These are phyloP conservation scores for Acipenser transmontanus DNA, from an alignment of 2,797 vertebrate species.

Conservation along the genomic window DNA sequence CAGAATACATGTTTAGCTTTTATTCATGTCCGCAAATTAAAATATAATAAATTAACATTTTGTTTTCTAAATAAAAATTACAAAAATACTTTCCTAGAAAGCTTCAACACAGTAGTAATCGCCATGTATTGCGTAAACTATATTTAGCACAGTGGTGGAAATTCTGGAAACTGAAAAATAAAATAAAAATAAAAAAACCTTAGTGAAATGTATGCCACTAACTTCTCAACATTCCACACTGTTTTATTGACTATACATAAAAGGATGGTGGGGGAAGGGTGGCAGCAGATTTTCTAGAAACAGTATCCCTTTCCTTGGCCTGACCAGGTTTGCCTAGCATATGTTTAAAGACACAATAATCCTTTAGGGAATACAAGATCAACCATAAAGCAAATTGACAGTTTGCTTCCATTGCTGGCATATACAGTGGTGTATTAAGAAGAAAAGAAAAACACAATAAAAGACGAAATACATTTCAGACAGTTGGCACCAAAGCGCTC, in stretches of 20 bases:
- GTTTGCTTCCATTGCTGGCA: too few species aligned
- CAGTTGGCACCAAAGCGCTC: conserved; percentile 8
- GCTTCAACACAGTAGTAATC: conserved; percentile 86
- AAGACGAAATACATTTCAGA: conserved; percentile 8
- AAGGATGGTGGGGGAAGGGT: conserved; percentile 42
- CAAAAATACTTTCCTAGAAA: conserved; percentile 92
- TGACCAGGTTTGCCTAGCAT: not conserved
- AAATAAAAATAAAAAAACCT: conserved; percentile 31
- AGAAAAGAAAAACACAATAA: too few species aligned
- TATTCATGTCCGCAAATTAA: conserved; percentile 71
- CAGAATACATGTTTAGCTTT: conserved; percentile 34
- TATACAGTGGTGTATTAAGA: too few species aligned
- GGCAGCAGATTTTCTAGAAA: conserved; percentile 36
- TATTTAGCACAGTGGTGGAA: conserved; percentile 76
- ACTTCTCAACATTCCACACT: conserved; percentile 61
- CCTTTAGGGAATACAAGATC: conserved; percentile 8
- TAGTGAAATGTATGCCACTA: conserved; percentile 52
- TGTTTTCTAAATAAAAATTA: conserved; percentile 71
- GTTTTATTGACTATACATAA: conserved; percentile 67
- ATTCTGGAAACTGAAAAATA: conserved; percentile 63
- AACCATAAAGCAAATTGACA: too few species aligned
- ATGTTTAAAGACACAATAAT: conserved; percentile 15
- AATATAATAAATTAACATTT: conserved; percentile 91
- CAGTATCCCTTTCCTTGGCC: conserved; percentile 14
- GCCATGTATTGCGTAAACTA: conserved; percentile 78